Evolutionary conservation across 1,140 invertebrate species (phyloP), one percentile per base, ranked within the genome.

Genomic region (Colletes gigas): DNA sequence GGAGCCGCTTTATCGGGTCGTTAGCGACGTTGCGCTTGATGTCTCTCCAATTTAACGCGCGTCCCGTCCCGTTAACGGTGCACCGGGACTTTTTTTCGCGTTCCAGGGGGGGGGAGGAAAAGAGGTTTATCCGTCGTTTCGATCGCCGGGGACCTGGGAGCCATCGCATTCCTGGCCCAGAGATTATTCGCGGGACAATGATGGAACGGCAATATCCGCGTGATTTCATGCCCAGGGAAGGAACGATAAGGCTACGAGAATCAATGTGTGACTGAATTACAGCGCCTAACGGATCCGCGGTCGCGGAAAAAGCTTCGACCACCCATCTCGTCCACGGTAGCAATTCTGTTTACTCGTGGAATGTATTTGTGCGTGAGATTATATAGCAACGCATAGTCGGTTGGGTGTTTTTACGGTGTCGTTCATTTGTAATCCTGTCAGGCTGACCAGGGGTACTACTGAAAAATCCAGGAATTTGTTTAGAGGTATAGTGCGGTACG

Each of bases 11-110:
- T 75, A 84, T 71, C 54, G 62, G 73, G 17, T 85, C 68, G 83
- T 84, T 85, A 85, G 74, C 73, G 73, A 85, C 59, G 59, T 72
- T 63, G 75, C 78, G 78, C 62, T 80, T 44, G 30, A 60, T 68
- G 78, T 52, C 71, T 30, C 63, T 54, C 63, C 60, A 52, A 65
- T 73, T 41, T 63, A 72, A 79, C 70, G 55, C 71, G 44, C 71
- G 52, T 19, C 71, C 21, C 2, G 10, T 8, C 44, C 44, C 44
- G n/a, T 69, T 69, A 77, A 69, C 54, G 63, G 75, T 76, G 21
- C 21, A 21, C 39, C 68, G 4, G 0, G 6, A 30, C 44, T 74
- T 69, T 81, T 72, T 54, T 44, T 15, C 12, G 3, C 10, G 12
- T 17, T 21, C 19, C 17, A 17, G 72, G 30, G 59, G 15, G 63